Percentiles rank a stretch among this genome's conserved stretches.
Conservation (phyloP, 2,797 vertebrate species). For the Macropus fuliginosus region DNA sequence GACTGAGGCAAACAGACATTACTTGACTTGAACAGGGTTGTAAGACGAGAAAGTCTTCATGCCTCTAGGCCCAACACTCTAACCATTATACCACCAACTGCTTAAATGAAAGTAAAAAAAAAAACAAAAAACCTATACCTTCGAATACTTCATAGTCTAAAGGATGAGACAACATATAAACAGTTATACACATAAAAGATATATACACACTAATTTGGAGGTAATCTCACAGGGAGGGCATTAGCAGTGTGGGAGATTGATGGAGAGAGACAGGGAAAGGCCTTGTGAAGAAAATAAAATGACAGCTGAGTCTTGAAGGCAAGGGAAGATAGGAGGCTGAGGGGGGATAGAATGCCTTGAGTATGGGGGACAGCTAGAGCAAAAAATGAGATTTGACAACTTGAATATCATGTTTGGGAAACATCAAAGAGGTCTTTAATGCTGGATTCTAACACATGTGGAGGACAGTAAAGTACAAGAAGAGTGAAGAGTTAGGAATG, state of each 20-base stretch:
- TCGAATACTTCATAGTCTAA: slow-evolving; percentile 6
- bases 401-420: neutral
- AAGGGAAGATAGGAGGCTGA: neutral
- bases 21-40: neutral
- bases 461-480: neutral
- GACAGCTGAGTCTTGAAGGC: too few relatives aligned
- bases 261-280: too few relatives aligned
- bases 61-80: too few relatives aligned
- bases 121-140: neutral
- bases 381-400: neutral
- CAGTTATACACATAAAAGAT: slow-evolving; percentile 1
- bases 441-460: neutral
- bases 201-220: too few relatives aligned
- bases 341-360: neutral
- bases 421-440: neutral
- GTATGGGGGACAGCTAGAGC: neutral
- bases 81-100: too few relatives aligned
- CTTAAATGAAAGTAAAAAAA: too few relatives aligned
- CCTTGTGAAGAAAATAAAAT: too few relatives aligned
- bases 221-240: too few relatives aligned
- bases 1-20: neutral
- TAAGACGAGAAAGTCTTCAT: too few relatives aligned
- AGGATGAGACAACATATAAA: neutral
- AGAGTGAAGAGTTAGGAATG: neutral
- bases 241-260: too few relatives aligned